Evolutionary conservation across 2,113 vertebrate species (phyloP).

Genomic region (Accipiter virgatus): DNA sequence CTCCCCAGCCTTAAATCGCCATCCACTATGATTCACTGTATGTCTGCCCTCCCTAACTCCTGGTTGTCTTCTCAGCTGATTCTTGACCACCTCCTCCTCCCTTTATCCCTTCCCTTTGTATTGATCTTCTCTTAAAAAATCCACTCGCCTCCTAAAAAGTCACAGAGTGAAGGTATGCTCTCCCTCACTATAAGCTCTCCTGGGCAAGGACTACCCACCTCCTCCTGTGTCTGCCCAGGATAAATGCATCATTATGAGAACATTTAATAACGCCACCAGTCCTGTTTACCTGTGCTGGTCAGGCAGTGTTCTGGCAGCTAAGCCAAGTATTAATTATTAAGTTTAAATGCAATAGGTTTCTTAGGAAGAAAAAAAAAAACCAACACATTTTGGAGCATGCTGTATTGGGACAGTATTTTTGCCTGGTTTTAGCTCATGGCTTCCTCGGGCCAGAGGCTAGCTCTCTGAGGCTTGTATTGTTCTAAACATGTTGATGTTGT

Average conservation of each 20-base stretch:
- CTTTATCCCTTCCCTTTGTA: background rate
- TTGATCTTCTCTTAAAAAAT: background rate
- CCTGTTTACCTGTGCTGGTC: background rate
- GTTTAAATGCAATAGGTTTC: background rate
- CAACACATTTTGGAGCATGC: background rate
- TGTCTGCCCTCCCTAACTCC: background rate
- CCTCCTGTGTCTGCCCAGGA: background rate
- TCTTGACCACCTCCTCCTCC: background rate
- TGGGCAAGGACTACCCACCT: background rate
- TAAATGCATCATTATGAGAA: background rate
- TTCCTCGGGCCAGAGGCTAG: background rate
- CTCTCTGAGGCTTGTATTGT: background rate
- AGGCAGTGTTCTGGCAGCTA: background rate
- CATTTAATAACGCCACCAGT: background rate
- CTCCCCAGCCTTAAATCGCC: background rate
- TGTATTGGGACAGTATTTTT: background rate
- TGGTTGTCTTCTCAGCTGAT: background rate
- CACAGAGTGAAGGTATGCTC: accelerated
- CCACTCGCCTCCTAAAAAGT: background rate
- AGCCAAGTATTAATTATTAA: background rate
- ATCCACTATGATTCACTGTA: accelerated
- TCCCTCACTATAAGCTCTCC: background rate
- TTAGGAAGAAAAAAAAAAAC: background rate
- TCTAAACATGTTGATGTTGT: background rate
- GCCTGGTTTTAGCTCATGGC: background rate